Evolutionary conservation across 2,113 vertebrate species (phyloP).

Genomic region (Cervus canadensis): DNA sequence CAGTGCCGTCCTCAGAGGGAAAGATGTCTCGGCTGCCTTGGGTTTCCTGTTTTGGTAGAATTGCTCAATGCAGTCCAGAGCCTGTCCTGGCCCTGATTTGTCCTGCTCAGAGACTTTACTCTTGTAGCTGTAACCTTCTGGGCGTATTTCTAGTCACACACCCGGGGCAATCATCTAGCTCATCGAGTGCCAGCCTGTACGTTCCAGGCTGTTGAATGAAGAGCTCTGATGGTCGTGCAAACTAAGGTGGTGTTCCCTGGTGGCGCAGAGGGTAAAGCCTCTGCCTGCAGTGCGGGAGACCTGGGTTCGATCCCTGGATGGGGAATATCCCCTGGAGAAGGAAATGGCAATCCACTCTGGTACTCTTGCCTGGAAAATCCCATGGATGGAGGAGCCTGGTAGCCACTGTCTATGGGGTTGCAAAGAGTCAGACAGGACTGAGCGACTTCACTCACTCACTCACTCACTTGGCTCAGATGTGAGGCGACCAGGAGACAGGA

Average conservation of each 20-base stretch:
- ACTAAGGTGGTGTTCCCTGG: not conserved
- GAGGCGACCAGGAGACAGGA: not conserved
- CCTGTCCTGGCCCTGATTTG: not conserved
- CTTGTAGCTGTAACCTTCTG: not conserved
- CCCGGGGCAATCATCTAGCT: not conserved
- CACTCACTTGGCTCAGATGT: not conserved
- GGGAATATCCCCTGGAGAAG: not conserved
- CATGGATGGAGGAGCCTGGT: not conserved
- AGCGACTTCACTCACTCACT: not conserved
- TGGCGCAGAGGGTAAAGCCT: not conserved
- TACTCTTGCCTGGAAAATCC: not conserved
- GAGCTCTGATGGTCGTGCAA: not conserved
- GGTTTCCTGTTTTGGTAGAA: not conserved
- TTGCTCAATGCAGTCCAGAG: not conserved
- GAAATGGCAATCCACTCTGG: not conserved
- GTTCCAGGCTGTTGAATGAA: not conserved
- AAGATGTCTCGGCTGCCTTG: too few relatives aligned
- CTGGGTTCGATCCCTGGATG: not conserved
- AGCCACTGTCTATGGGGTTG: not conserved
- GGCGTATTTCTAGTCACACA: not conserved
- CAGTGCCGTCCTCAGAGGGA: fast-evolving
- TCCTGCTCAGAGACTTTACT: not conserved
- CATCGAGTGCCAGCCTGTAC: not conserved
- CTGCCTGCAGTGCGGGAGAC: not conserved
- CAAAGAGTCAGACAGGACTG: not conserved